Conservation (phyloP, 2,888 invertebrate genomes). For the Acleris cristana region DNA sequence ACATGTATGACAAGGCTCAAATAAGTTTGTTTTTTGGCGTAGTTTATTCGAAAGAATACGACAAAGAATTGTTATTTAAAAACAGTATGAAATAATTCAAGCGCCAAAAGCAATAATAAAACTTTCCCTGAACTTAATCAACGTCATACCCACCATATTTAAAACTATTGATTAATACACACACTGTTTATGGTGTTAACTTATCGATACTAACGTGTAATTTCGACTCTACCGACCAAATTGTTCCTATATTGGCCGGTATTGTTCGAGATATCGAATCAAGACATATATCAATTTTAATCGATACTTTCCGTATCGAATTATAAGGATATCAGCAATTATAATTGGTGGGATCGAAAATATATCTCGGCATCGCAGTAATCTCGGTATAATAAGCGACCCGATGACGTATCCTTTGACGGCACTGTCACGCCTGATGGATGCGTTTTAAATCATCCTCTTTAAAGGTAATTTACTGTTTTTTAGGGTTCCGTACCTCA, state of each 20-base stretch:
- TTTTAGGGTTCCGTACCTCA: too few species aligned
- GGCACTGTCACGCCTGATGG: slow-evolving; percentile 38
- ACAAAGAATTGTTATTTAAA: background rate
- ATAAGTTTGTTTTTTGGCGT: too few species aligned
- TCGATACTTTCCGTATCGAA: slow-evolving; percentile 21
- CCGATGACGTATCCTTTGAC: slow-evolving; percentile 15
- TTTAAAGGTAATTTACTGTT: slow-evolving; percentile 29
- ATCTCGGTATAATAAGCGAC: slow-evolving; percentile 13
- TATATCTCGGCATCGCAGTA: slow-evolving; percentile 7
- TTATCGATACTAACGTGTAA: slow-evolving; percentile 15
- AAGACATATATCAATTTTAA: slow-evolving; percentile 36
- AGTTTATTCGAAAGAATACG: too few species aligned
- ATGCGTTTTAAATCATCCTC: slow-evolving; percentile 44
- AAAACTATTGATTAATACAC: slow-evolving; percentile 29
- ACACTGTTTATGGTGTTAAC: slow-evolving; percentile 20
- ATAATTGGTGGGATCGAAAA: slow-evolving; percentile 27
- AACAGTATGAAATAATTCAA: background rate
- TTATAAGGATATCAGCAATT: slow-evolving; percentile 33
- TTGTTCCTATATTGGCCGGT: slow-evolving; percentile 1
- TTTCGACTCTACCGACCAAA: slow-evolving; percentile 11
- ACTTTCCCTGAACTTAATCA: background rate
- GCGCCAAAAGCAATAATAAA: background rate
- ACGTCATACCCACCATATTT: slow-evolving; percentile 1
- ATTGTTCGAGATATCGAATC: slow-evolving; percentile 32
- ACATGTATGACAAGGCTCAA: too few species aligned